Evolutionary conservation across 1,140 invertebrate species (phyloP).

Genomic region (Agrilus planipennis): DNA sequence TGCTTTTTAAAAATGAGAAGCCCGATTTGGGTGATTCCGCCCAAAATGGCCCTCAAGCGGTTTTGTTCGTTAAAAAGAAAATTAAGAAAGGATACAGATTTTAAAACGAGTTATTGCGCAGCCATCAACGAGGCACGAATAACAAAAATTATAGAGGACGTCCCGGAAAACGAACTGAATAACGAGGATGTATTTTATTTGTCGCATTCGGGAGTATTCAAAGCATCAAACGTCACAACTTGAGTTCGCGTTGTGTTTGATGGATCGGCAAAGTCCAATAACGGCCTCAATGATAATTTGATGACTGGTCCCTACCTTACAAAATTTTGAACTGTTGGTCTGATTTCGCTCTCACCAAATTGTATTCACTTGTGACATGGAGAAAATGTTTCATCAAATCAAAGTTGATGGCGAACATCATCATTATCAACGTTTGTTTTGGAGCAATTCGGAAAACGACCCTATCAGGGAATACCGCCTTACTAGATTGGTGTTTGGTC

Average conservation of each 20-base stretch:
- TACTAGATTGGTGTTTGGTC: not conserved
- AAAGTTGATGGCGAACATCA: not conserved
- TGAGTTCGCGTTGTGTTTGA: conserved; percentile 1
- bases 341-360: not conserved
- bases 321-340: not conserved
- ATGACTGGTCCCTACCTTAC: not conserved
- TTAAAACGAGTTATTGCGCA: not conserved
- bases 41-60: not conserved
- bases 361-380: not conserved
- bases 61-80: conserved; percentile 1
- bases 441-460: not conserved
- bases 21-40: not conserved
- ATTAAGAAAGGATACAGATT: not conserved
- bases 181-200: not conserved
- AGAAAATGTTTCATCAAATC: not conserved
- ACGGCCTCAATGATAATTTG: not conserved
- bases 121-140: not conserved
- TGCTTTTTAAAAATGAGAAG: not conserved
- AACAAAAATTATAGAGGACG: not conserved
- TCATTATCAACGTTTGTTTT: not conserved
- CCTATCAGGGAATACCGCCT: not conserved
- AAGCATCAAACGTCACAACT: not conserved
- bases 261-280: not conserved
- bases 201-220: not conserved
- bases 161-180: not conserved